Percentiles rank a stretch among this genome's conserved stretches.
Conservation (phyloP, 2,113 vertebrate species). For the Pseudopipra pipra region DNA sequence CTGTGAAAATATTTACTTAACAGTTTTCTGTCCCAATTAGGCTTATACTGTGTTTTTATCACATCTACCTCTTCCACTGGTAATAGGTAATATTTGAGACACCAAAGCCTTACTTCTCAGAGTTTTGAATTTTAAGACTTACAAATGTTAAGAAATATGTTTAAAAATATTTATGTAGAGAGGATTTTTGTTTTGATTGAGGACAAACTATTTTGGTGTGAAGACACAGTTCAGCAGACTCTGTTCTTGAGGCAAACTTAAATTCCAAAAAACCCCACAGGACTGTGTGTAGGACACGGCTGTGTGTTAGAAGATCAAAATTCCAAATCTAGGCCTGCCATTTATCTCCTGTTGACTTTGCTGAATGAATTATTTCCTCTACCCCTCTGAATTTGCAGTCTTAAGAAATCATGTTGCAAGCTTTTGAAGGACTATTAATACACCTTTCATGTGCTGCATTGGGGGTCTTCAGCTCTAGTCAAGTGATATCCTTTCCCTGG, state of each 20-base stretch:
- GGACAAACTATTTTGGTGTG: background rate
- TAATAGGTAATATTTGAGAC: background rate
- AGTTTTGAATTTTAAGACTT: background rate
- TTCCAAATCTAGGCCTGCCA: background rate
- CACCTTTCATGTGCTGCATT: background rate
- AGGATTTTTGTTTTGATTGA: background rate
- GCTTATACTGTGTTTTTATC: background rate
- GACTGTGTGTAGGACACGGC: background rate
- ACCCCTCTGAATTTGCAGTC: background rate
- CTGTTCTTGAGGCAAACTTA: background rate
- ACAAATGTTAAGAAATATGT: background rate
- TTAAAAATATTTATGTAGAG: background rate
- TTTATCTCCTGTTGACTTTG: background rate
- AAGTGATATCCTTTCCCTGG: background rate
- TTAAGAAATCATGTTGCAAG: background rate
- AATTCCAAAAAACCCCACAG: background rate
- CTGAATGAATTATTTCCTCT: background rate
- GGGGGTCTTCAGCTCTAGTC: background rate
- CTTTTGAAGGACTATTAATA: background rate
- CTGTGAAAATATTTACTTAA: conserved; percentile 13
- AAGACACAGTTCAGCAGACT: background rate
- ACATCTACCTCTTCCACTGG: background rate
- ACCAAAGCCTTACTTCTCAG: background rate
- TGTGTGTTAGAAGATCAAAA: background rate
- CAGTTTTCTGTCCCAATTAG: background rate